Percentiles rank a stretch among this genome's conserved stretches.
phyloP scores from a whole-genome alignment of 2,888 invertebrate genomes.

The Rhagonycha fulva region DNA sequence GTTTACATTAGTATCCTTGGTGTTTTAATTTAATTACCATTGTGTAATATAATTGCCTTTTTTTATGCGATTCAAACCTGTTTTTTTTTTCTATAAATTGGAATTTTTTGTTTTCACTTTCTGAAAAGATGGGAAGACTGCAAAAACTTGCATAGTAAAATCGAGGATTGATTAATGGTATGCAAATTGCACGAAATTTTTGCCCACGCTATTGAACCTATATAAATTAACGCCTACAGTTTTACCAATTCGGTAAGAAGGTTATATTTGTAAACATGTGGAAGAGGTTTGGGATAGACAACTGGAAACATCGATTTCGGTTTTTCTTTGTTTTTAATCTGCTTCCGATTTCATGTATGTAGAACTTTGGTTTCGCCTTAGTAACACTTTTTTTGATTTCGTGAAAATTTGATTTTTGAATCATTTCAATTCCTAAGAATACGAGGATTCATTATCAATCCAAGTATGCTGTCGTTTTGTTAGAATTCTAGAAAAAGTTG shows the following conservation, averaged over 20 bases:
- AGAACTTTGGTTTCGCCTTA: no score
- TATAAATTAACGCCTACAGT: slow-evolving; percentile 14
- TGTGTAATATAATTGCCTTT: slow-evolving; percentile 11
- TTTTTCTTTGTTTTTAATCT: no score
- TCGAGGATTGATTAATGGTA: neutral
- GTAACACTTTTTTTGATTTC: no score
- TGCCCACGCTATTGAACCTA: slow-evolving; percentile 10
- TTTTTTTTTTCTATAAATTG: neutral
- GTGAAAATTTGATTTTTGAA: no score
- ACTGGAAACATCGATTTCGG: neutral
- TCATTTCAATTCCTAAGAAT: neutral
- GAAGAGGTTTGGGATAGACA: neutral
- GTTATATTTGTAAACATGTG: slow-evolving; percentile 15
- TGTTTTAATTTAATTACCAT: slow-evolving; percentile 8
- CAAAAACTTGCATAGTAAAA: neutral
- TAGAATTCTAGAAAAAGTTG: no score
- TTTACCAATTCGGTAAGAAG: slow-evolving; percentile 20
- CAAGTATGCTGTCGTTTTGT: no score
- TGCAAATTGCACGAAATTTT: neutral
- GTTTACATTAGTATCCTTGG: slow-evolving; percentile 7
- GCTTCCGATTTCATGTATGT: no score
- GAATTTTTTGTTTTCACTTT: neutral
- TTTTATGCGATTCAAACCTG: neutral
- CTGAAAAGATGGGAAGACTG: neutral
- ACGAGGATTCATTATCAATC: neutral